These are phyloP conservation scores for Fragum sueziense DNA, from an alignment of 2,888 invertebrate species.

Conservation along the genomic window DNA sequence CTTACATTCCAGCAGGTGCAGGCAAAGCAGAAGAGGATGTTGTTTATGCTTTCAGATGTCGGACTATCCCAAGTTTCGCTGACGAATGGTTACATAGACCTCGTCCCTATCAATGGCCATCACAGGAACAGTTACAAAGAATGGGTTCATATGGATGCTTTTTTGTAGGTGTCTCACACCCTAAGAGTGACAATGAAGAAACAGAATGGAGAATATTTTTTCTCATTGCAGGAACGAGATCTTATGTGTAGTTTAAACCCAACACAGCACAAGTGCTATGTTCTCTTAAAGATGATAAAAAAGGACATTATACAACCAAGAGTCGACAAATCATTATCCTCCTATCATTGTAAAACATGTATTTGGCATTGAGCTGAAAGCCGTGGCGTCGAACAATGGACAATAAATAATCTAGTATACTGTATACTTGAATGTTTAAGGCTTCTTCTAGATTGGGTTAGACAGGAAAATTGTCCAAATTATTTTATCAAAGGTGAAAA, in stretches of 20 bases:
- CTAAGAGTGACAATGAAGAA: neutral
- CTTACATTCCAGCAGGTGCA: too few relatives aligned
- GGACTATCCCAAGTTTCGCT: neutral
- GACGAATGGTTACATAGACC: neutral
- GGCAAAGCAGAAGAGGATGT: too few relatives aligned
- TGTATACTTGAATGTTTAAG: neutral
- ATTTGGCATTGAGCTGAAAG: neutral
- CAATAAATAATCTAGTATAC: neutral
- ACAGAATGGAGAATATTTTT: constrained; percentile 38
- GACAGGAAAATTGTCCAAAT: constrained; percentile 13
- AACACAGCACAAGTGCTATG: constrained; percentile 31
- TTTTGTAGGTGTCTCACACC: constrained; percentile 3
- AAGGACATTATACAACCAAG: constrained; percentile 8
- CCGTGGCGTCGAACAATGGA: neutral
- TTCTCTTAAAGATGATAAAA: constrained; percentile 34
- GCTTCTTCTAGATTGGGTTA: neutral
- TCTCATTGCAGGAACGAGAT: constrained; percentile 16
- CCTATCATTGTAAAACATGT: constrained; percentile 26
- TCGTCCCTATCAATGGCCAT: neutral
- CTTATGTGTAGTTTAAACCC: constrained; percentile 27
- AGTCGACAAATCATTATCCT: neutral
- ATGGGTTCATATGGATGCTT: constrained; percentile 7
- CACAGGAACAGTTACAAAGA: neutral
- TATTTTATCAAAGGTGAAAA: constrained; percentile 16
- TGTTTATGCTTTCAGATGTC: neutral